Evolutionary conservation across 2,113 vertebrate genomes (phyloP).

Genomic region (Amphilophus citrinellus): DNA sequence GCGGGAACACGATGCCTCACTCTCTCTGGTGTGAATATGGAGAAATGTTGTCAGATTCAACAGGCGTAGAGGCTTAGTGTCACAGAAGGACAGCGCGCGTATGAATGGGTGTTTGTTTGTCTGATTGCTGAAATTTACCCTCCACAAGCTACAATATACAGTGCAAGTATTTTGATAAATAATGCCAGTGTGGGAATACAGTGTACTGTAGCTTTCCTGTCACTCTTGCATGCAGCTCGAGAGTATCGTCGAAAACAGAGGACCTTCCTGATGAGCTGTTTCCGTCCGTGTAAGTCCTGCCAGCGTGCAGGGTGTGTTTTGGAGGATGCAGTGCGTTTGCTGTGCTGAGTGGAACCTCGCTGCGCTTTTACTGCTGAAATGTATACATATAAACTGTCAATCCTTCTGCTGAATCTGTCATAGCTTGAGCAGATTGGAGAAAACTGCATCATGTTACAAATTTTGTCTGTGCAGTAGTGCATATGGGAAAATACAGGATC

Average conservation of each 20-base stretch:
- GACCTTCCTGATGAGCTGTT: constrained; percentile 80
- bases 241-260: constrained; percentile 72
- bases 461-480: not conserved
- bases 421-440: not conserved
- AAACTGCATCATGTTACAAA: not conserved
- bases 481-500: not conserved
- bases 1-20: constrained; percentile 29
- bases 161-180: not conserved
- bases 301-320: constrained; percentile 49
- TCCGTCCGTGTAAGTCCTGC: constrained; percentile 81
- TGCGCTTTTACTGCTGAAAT: not conserved
- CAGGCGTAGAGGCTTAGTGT: constrained; percentile 9
- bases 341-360: constrained; percentile 54
- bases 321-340: constrained; percentile 55
- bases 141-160: not conserved
- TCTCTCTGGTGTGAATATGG: constrained; percentile 20
- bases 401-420: not conserved
- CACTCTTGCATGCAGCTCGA: constrained; percentile 67
- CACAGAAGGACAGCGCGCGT: not conserved
- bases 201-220: constrained; percentile 39
- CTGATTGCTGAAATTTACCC: not conserved
- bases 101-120: constrained; percentile 9
- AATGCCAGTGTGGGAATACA: constrained; percentile 8
- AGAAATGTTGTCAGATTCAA: constrained; percentile 24
- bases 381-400: not conserved